Evolutionary conservation across 2,797 vertebrate species (phyloP).

Genomic region (Thunnus albacares): DNA sequence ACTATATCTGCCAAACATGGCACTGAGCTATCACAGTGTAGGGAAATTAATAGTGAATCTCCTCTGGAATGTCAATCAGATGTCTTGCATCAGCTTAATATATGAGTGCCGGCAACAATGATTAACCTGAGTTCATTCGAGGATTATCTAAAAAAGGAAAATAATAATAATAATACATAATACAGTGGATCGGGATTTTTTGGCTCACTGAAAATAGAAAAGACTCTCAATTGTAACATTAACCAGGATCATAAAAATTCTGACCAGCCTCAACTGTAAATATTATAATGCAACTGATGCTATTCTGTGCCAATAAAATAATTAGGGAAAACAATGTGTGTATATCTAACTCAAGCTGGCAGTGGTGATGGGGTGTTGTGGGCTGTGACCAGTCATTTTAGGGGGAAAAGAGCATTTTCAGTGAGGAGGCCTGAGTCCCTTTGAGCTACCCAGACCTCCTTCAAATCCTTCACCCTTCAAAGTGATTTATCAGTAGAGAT

Average conservation of each 20-base stretch:
- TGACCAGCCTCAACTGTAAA: not conserved
- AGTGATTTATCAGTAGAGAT: slow-evolving; percentile 55
- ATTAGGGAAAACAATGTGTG: not conserved
- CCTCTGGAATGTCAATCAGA: too few relatives aligned
- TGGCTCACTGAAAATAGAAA: not conserved
- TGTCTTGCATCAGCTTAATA: too few relatives aligned
- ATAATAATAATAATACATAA: too few relatives aligned
- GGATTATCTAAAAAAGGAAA: too few relatives aligned
- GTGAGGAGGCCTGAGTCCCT: slow-evolving; percentile 23
- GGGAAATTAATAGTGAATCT: slow-evolving; percentile 21
- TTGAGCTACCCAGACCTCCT: slow-evolving; percentile 25
- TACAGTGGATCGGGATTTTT: not conserved
- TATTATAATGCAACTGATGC: not conserved
- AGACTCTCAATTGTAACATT: not conserved
- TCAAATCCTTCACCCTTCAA: slow-evolving; percentile 46
- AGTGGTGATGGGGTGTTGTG: not conserved
- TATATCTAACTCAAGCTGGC: not conserved
- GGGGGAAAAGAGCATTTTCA: slow-evolving; percentile 22
- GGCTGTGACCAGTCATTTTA: slow-evolving; percentile 8
- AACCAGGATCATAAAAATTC: not conserved
- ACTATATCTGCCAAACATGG: slow-evolving; percentile 40
- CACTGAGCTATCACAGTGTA: slow-evolving; percentile 41
- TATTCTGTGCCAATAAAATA: too few relatives aligned
- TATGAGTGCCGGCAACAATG: too few relatives aligned
- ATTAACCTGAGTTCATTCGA: too few relatives aligned